These are phyloP conservation scores for Sus scrofa DNA, from an alignment of 2,113 vertebrate genomes.

Conservation along the genomic window DNA sequence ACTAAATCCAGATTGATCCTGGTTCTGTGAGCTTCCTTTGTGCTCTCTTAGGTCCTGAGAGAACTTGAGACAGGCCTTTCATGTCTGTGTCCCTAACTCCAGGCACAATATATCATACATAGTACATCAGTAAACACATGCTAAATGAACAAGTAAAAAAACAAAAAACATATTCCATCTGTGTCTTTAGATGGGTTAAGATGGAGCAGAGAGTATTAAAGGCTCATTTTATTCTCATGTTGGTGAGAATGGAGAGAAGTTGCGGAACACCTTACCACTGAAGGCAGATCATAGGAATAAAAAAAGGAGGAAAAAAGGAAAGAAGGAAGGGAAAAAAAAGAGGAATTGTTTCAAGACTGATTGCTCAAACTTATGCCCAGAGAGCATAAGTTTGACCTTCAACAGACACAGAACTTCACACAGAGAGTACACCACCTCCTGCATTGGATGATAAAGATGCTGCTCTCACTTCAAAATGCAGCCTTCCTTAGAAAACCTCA, in stretches of 20 bases:
- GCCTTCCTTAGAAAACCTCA: conserved; percentile 5
- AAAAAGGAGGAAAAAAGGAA: neutral
- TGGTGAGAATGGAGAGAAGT: neutral
- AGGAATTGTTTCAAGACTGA: neutral
- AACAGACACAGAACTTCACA: neutral
- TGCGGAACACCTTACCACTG: neutral
- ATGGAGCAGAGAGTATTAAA: conserved; percentile 13
- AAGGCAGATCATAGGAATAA: neutral
- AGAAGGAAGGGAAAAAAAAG: neutral
- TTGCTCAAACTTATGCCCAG: neutral
- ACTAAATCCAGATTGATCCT: neutral
- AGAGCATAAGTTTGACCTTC: neutral
- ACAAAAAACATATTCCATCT: neutral
- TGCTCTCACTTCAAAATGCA: conserved; percentile 47
- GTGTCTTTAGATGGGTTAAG: neutral
- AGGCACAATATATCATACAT: neutral
- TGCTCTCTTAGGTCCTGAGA: neutral
- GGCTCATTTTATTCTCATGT: neutral
- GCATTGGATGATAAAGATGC: neutral
- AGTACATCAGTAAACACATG: neutral
- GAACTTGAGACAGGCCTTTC: neutral
- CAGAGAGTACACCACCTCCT: neutral
- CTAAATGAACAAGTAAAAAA: neutral
- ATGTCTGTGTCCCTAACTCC: neutral
- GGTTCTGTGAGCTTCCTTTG: neutral